Base-by-base conservation (phyloP, 2,888 invertebrate genomes). In the Idaea aversata region DNA sequence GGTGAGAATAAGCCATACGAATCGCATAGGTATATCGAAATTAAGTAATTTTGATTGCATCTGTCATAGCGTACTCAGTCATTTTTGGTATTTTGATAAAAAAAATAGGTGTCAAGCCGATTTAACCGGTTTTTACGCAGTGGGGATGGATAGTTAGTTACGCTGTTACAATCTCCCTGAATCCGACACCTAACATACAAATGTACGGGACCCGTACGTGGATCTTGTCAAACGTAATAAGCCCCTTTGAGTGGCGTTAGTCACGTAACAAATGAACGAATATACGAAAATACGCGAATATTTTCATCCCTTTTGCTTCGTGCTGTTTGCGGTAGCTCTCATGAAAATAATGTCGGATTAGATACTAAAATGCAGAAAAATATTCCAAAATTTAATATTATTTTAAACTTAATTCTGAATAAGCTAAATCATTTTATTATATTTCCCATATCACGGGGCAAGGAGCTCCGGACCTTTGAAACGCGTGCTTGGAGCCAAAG, bases 251-350 rank as follows among this genome's bases (percentile, higher is more conserved):
- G 77, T 79, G 78, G 78, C 76, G 80, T 77, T 80, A 84, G 84
- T 83, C 84, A 84, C 83, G 82, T 81, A 80, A 77, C 80, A 81
- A 82, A 82, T 81, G 80, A 77, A 77, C 69, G 76, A 77, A 75
- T 76, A 77, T 72, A 76, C 71, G 76, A 76, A 73, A 75, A 69
- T 69, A 74, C 71, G 69, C 69, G 77, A 75, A 76, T 76, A 78
- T 74, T 79, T 80, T 77, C 75, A 75, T 74, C 75, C 75, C 74
- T 69, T 68, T 72, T 70, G 69, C 71, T 74, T 70, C 75, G 76
- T 77, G 75, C 73, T 74, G 72, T 66, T 62, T 65, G 65, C 63
- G 62, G 63, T 3, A 5, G n/a, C 3, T 15, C 61, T 70, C 72
- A 5, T 5, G 62, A 57, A 65, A 7, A 59, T 66, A 67, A 36